These are phyloP conservation scores for Pteronotus mesoamericanus DNA, from an alignment of 2,797 vertebrate species.

Conservation along the genomic window DNA sequence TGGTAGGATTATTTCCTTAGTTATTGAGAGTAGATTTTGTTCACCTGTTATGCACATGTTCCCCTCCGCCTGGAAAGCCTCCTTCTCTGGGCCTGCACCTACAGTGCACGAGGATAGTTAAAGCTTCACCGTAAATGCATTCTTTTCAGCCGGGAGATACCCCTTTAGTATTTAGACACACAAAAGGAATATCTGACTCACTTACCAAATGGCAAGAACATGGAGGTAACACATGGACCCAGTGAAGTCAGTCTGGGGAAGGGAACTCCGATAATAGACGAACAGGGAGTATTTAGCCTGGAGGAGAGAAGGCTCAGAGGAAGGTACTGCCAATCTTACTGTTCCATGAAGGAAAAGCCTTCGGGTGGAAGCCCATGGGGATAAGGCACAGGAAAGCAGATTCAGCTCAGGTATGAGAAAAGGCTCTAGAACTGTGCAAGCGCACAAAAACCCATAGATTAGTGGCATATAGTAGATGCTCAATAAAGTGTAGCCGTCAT, in stretches of 20 bases:
- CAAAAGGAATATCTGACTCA: neutral
- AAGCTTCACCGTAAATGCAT: neutral
- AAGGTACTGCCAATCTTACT: neutral
- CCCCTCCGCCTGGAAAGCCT: neutral
- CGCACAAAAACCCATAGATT: neutral
- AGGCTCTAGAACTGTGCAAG: neutral
- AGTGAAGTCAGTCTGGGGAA: neutral
- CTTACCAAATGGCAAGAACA: neutral
- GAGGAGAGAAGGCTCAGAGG: neutral
- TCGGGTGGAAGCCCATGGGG: neutral
- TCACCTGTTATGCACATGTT: neutral
- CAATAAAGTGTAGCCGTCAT: neutral
- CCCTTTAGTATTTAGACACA: neutral
- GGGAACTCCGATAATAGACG: neutral
- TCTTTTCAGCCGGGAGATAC: neutral
- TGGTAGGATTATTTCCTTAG: neutral
- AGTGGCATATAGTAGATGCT: neutral
- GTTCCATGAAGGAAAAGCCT: neutral
- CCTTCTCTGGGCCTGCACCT: neutral
- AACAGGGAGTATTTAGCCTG: neutral
- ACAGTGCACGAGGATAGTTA: accelerated
- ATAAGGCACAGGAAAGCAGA: neutral
- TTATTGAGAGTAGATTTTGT: neutral
- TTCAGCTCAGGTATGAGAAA: neutral
- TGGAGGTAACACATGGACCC: neutral